Conservation (phyloP, 2,797 vertebrate genomes). For the Enteromius radiatus region DNA sequence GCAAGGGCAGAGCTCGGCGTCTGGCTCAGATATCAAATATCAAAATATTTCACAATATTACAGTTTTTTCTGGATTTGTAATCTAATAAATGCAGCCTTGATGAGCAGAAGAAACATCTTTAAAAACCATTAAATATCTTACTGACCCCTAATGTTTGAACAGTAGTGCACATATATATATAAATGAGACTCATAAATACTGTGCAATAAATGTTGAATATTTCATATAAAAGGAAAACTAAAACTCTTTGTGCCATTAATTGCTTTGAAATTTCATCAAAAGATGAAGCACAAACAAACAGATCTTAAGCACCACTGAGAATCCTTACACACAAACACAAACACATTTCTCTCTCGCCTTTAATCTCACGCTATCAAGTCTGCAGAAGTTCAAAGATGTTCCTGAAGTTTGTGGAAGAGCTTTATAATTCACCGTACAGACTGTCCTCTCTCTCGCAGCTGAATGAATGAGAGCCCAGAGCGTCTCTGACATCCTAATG, state of each 20-base stretch:
- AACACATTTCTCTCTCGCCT: background rate
- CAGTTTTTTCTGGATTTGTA: too few species aligned
- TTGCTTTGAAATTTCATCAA: conserved; percentile 24
- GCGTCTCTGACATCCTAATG: conserved; percentile 41
- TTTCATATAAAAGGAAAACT: background rate
- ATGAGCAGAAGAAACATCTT: too few species aligned
- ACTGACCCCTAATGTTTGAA: too few species aligned
- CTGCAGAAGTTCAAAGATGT: background rate
- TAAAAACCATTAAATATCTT: too few species aligned
- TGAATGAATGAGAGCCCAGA: conserved; percentile 25
- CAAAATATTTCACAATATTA: too few species aligned
- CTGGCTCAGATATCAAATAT: too few species aligned
- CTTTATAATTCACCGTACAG: conserved; percentile 5
- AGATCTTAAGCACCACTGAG: background rate
- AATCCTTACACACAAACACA: background rate
- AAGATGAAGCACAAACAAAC: background rate
- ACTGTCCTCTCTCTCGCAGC: background rate
- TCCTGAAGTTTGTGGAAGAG: conserved; percentile 5
- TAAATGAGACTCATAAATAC: background rate
- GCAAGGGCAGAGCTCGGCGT: too few species aligned
- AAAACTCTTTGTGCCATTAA: background rate
- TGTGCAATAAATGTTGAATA: background rate
- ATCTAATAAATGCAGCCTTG: too few species aligned
- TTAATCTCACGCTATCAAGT: conserved; percentile 4
- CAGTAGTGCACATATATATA: too few species aligned